These are phyloP conservation scores for Entomobrya multifasciata DNA, from an alignment of 2,888 invertebrate species.

Conservation along the genomic window DNA sequence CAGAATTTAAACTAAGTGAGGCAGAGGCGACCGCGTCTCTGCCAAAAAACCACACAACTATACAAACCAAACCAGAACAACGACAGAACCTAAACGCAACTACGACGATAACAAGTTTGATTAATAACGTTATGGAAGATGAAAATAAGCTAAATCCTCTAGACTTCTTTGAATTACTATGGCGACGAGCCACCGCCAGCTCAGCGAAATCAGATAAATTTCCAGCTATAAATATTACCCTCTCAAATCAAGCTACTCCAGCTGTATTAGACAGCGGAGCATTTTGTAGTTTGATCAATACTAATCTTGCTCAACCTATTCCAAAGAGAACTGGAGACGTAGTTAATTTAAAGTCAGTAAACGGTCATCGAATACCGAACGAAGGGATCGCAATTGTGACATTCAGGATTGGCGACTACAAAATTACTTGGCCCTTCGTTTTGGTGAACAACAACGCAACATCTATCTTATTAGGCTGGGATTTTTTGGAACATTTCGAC, in stretches of 20 bases:
- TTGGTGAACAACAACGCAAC: neutral
- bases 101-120: no score
- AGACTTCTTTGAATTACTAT: neutral
- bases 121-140: no score
- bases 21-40: no score
- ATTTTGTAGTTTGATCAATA: neutral
- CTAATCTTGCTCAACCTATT: neutral
- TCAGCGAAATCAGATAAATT: neutral
- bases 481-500: neutral
- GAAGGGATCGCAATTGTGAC: neutral
- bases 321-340: neutral
- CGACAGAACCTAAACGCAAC: no score
- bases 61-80: no score
- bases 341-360: neutral
- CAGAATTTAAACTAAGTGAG: no score
- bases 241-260: no score
- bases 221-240: no score
- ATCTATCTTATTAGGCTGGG: constrained; percentile 9
- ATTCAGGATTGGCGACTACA: neutral
- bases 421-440: neutral
- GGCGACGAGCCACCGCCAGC: no score
- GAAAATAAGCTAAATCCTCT: neutral
- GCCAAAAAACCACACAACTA: no score
- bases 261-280: neutral
- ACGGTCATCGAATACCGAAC: neutral